Evolutionary conservation across 2,888 invertebrate genomes (phyloP).

Genomic region (Erebia epiphron): DNA sequence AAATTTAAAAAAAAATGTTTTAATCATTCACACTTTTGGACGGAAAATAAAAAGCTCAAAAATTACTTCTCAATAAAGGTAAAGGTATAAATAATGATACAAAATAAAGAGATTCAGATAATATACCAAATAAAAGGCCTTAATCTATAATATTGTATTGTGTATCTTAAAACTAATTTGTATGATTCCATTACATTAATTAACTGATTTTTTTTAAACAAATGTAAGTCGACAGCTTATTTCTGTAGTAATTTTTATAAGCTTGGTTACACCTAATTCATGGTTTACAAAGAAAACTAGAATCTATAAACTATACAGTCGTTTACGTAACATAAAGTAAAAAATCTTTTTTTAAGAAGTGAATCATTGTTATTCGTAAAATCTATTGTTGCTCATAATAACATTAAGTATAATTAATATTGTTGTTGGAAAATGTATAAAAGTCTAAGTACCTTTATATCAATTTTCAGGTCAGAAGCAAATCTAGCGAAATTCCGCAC

Average conservation of each 20-base stretch:
- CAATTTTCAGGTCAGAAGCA: not conserved
- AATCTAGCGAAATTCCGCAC: no score
- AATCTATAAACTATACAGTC: no score
- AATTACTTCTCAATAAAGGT: conserved; percentile 18
- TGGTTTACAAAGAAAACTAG: no score
- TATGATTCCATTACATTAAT: conserved; percentile 19
- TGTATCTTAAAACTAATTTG: conserved; percentile 31
- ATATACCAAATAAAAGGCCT: not conserved
- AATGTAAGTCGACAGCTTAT: not conserved
- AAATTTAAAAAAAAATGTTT: conserved; percentile 16
- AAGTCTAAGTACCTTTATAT: not conserved
- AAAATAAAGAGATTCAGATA: not conserved
- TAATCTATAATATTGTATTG: conserved; percentile 17
- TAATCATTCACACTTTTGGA: conserved; percentile 61
- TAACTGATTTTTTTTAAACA: conserved; percentile 11
- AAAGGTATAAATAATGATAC: not conserved
- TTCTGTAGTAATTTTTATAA: not conserved
- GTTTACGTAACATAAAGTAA: no score
- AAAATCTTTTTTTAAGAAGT: no score
- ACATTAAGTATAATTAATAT: no score
- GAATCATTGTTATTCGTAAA: no score
- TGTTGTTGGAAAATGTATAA: not conserved
- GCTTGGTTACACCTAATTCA: no score
- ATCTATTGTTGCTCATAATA: no score
- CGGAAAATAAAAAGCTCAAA: conserved; percentile 61